Base-by-base conservation (phyloP, 2,113 vertebrate species). In the Mystacornis crossleyi region DNA sequence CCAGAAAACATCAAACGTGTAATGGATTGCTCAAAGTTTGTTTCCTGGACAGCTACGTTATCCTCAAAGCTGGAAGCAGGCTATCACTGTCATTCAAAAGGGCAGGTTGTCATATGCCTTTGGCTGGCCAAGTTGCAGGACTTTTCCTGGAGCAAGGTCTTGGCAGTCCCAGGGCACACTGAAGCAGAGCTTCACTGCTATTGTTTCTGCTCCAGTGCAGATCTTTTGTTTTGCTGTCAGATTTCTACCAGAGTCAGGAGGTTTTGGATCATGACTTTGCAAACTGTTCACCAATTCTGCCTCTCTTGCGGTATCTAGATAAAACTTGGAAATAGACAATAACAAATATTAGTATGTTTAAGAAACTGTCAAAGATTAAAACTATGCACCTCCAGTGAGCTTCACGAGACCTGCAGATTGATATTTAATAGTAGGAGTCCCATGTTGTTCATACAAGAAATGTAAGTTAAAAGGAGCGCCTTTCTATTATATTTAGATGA, bases 111-210 rank as follows among this genome's bases (percentile, higher is more conserved):
- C 18, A 2, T 20, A 28, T 2, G 10, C 40, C 65, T 88, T 64
- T 82, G 65, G 65, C 57, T 75, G 54, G 70, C 11, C 12, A 34
- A 77, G 33, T 66, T 71, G 29, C 47, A 55, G 64, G 43, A 43
- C 8, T 89, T 74, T 90, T 86, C 67, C 80, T 62, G 75, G 55
- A 77, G 51, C 60, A 71, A 89, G 51, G 47, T 67, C 51, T 62
- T 60, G 81, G 18, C 43, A 65, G 17, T 53, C 21, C 21, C 21
- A 67, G n/a, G 11, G 25, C 19, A 16, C 0, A 0, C 9, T 92
- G 57, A 62, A 89, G 67, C 67, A 72, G 64, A 92, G 12, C 17
- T 90, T 38, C 34, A 38, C 24, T 4, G 2, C 9, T 70, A 5
- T 38, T 48, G 7, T 89, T 74, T 89, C 53, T 72, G 14, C 36